A percentile compares a stretch with the other conserved stretches of the same genome.
Evolutionary conservation across 2,113 vertebrate species (phyloP).

Genomic region (Saiga tatarica): DNA sequence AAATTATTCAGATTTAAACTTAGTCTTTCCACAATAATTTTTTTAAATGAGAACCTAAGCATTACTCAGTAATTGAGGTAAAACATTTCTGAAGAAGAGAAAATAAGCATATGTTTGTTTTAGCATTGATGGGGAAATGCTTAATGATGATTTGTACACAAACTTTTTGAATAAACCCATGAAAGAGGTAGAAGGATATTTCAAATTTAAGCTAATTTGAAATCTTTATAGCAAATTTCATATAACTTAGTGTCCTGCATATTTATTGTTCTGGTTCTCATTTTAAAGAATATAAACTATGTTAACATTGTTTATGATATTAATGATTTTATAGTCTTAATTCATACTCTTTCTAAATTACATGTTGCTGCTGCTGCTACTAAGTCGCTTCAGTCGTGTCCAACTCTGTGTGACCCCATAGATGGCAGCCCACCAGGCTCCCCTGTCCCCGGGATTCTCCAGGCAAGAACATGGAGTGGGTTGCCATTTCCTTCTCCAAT

Average conservation of each 20-base stretch:
- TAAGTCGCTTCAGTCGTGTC: rapidly evolving
- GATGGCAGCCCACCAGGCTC: not conserved
- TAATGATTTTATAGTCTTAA: not conserved
- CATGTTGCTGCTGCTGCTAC: not conserved
- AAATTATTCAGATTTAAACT: not conserved
- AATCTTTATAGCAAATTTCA: not conserved
- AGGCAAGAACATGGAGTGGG: not conserved
- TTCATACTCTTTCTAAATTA: not conserved
- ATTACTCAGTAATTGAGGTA: not conserved
- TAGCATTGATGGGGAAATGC: not conserved
- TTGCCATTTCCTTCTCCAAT: not conserved
- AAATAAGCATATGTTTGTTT: not conserved
- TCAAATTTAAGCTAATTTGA: not conserved
- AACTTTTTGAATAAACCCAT: not conserved
- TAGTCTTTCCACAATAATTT: not conserved
- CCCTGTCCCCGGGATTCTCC: not conserved
- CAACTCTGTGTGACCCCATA: not conserved
- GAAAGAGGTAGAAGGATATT: not conserved
- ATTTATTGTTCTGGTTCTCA: not conserved
- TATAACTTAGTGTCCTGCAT: not conserved
- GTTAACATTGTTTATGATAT: not conserved
- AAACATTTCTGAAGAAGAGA: not conserved
- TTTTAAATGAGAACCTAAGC: not conserved
- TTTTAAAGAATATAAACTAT: not conserved
- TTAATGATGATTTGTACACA: not conserved